These are phyloP conservation scores for Lagopus leucura DNA, from an alignment of 2,113 vertebrate genomes.

Conservation along the genomic window DNA sequence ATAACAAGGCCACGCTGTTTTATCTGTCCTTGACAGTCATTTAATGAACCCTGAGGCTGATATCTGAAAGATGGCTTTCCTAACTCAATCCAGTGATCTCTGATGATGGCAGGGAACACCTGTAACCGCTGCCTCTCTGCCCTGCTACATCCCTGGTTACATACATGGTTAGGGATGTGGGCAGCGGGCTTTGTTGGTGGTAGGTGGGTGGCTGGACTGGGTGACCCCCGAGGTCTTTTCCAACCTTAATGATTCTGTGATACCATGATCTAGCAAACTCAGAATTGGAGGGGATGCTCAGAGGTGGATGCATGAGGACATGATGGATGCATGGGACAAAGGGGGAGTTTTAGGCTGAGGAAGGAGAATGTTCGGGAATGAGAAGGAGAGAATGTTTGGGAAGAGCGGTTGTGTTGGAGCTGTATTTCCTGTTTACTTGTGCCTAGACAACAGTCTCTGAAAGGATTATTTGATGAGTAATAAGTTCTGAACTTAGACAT, in stretches of 20 bases:
- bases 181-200: no score
- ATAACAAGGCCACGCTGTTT: neutral
- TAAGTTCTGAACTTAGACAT: neutral
- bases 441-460: neutral
- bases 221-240: no score
- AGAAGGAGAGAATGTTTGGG: neutral
- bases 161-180: no score
- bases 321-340: no score
- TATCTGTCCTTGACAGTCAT: neutral
- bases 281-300: neutral
- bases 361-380: no score
- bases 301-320: neutral
- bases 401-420: neutral
- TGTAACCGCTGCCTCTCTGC: neutral
- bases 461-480: neutral
- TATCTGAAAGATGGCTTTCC: neutral
- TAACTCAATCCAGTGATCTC: neutral
- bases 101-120: neutral
- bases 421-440: neutral
- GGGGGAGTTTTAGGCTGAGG: neutral
- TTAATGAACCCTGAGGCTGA: neutral
- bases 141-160: rapidly evolving
- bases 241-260: no score
- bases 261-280: neutral
- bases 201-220: no score